A percentile compares a stretch with the other conserved stretches of the same genome.
phyloP scores from a whole-genome alignment of 2,797 vertebrate genomes.

The Channa striata region DNA sequence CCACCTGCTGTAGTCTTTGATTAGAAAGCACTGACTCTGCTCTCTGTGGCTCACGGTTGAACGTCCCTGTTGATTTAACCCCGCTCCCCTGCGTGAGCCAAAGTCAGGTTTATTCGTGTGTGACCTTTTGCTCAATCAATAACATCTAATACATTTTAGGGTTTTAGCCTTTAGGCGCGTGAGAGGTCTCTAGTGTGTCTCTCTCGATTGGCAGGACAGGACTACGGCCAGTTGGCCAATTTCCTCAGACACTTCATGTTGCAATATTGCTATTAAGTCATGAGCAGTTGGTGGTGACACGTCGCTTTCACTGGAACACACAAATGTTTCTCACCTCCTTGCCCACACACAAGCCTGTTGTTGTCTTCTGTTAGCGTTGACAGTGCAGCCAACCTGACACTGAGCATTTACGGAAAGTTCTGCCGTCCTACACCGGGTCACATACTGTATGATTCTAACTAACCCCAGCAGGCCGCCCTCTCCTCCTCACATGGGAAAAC shows the following conservation, averaged over 20 bases:
- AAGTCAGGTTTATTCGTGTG: slow-evolving; percentile 3
- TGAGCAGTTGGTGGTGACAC: slow-evolving; percentile 57
- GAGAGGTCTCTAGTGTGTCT: slow-evolving; percentile 43
- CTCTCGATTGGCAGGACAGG: slow-evolving; percentile 65
- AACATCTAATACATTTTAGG: slow-evolving; percentile 45
- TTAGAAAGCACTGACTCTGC: slow-evolving; percentile 29
- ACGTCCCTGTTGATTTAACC: slow-evolving; percentile 26
- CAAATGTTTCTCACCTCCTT: slow-evolving; percentile 51
- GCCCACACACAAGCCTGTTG: slow-evolving; percentile 52
- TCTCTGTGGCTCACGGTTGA: slow-evolving; percentile 32
- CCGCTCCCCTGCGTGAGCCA: neutral
- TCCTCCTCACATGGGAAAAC: slow-evolving; percentile 3
- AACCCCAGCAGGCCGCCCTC: slow-evolving; percentile 5
- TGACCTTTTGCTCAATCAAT: neutral
- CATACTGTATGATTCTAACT: slow-evolving; percentile 20
- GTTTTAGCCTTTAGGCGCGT: slow-evolving; percentile 8
- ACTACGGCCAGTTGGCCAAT: slow-evolving; percentile 73
- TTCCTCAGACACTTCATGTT: slow-evolving; percentile 66
- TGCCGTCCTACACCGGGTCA: slow-evolving; percentile 25
- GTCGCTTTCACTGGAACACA: slow-evolving; percentile 24
- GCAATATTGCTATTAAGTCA: slow-evolving; percentile 73
- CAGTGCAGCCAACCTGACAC: slow-evolving; percentile 31
- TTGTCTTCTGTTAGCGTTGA: slow-evolving; percentile 23
- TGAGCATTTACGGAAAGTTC: slow-evolving; percentile 17
- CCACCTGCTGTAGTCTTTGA: slow-evolving; percentile 52